Evolutionary conservation across 2,888 invertebrate genomes (phyloP), one percentile per base, ranked within the genome.

Genomic region (Eubasilissa splendida): DNA sequence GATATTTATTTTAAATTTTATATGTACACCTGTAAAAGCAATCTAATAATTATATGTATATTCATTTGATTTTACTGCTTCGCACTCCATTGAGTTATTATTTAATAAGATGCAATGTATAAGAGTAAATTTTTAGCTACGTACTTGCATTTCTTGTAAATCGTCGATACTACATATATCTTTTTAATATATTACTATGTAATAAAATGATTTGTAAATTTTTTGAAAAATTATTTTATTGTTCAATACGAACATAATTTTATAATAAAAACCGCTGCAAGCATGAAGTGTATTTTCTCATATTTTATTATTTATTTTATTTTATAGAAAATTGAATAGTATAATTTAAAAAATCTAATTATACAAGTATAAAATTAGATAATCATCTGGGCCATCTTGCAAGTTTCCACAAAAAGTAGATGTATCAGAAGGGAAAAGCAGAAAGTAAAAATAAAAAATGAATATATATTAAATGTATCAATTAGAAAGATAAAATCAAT

Each of bases 221-320:
- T 77, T 82, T 82, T 77, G 56, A 79, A 63, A 83, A 78, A 80
- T 82, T 82, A 80, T 82, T 80, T 82, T 82, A 75, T 73, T 81
- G 81, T 83, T 83, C 81, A 79, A 75, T 60, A 77, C 80, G 81
- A 78, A 83, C 83, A 81, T 83, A 77, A 83, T 83, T 83, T 70
- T 83, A 80, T 70, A 81, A 83, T 81, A 81, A 83, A 83, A 77
- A 77, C 22, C 54, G 63, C 60, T 71, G 59, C 52, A 59, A 68
- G 50, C 42, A 77, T 65, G n/a, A 53, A 70, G 42, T 42, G 42
- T 42, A 42, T 42, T 42, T 42, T 42, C 42, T 42, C 7, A 7
- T 42, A 42, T 42, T 42, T 42, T 42, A 42, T 42, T 42, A 42
- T 42, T 42, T 42, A 42, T 42, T 42, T 42, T 42, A 42, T 42